These are phyloP conservation scores for Clarias gariepinus DNA, from an alignment of 2,113 vertebrate genomes.

Conservation along the genomic window DNA sequence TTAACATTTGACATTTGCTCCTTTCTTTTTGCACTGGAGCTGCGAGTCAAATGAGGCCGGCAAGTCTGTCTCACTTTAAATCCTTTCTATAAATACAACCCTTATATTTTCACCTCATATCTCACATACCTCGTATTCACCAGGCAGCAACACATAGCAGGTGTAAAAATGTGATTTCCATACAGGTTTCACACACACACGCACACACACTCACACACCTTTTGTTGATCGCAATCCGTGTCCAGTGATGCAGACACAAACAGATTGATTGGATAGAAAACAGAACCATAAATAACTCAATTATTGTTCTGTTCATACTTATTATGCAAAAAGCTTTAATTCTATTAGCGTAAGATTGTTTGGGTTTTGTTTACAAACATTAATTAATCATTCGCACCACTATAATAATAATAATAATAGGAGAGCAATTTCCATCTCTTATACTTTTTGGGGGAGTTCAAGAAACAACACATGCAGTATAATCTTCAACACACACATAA, in stretches of 20 bases:
- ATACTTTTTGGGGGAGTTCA: background rate
- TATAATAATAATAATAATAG: slow-evolving; percentile 10
- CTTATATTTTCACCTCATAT: background rate
- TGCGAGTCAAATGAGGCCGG: background rate
- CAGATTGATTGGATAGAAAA: slow-evolving; percentile 10
- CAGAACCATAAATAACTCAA: slow-evolving; percentile 6
- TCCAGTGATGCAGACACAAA: slow-evolving; percentile 11
- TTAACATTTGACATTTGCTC: background rate
- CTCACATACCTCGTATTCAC: background rate
- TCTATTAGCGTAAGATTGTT: slow-evolving; percentile 1
- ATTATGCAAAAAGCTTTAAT: slow-evolving; percentile 10
- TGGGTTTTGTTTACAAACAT: slow-evolving; percentile 17
- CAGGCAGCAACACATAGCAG: background rate
- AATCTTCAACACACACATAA: background rate
- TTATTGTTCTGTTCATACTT: background rate
- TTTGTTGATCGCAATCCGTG: background rate
- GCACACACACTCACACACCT: slow-evolving; percentile 13
- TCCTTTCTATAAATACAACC: background rate
- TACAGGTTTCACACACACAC: background rate
- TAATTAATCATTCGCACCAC: slow-evolving; percentile 22
- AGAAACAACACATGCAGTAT: background rate
- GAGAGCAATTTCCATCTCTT: background rate
- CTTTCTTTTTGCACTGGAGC: background rate
- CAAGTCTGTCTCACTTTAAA: background rate
- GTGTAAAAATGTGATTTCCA: background rate